Evolutionary conservation across 1,140 invertebrate genomes (phyloP).

Genomic region (Bombus haemorrhoidalis): DNA sequence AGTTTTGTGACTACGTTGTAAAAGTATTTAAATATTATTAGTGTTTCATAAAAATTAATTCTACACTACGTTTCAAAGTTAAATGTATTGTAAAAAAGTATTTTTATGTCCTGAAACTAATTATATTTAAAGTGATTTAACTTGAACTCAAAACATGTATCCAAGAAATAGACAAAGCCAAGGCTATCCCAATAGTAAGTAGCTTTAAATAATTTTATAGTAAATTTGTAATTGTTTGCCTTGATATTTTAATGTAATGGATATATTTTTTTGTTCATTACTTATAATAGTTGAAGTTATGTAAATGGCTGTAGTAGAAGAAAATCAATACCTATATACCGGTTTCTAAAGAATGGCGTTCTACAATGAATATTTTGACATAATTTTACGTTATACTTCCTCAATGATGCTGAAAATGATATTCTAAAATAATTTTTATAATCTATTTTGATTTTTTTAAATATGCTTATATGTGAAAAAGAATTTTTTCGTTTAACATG

Average conservation of each 20-base stretch:
- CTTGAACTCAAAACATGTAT: conserved; percentile 61
- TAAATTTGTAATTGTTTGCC: background rate
- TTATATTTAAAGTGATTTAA: background rate
- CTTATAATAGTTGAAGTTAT: background rate
- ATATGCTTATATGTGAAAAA: background rate
- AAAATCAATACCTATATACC: conserved; percentile 55
- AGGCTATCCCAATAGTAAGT: conserved; percentile 69
- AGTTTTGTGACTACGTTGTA: background rate
- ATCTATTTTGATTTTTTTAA: background rate
- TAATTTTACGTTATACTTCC: background rate
- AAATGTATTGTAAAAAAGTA: background rate
- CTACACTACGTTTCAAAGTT: background rate
- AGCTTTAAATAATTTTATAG: background rate
- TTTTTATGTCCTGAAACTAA: background rate
- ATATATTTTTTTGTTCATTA: background rate
- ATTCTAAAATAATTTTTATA: background rate
- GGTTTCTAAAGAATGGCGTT: conserved; percentile 45
- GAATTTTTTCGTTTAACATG: background rate
- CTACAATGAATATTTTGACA: background rate
- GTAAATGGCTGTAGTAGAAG: conserved; percentile 1
- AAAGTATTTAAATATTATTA: background rate
- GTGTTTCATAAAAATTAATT: background rate
- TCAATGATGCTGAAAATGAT: background rate
- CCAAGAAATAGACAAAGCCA: conserved; percentile 72
- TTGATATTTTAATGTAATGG: background rate